Base-by-base conservation (phyloP, 2,797 vertebrate species). In the Falco berigora region DNA sequence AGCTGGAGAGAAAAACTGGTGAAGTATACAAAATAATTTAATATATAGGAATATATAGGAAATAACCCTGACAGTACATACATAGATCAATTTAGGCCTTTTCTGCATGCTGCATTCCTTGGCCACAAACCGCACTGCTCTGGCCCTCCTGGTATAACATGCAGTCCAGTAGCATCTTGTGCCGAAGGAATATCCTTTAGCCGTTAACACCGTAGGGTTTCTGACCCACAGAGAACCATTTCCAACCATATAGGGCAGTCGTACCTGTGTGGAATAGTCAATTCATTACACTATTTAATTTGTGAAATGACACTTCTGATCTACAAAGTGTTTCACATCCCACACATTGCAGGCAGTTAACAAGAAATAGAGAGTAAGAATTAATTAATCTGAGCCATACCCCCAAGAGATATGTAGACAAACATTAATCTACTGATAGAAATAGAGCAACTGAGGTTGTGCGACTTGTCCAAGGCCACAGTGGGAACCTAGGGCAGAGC, bases 341-440 rank as follows among this genome's bases (percentile, higher is more conserved):
- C 58, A 62, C 6, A 9, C 36, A 24, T 10, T 66, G 73, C 55
- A 78, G 84, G 80, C 73, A 76, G 82, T 86, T 88, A 86, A 49
- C 36, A 69, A 86, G 86, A 74, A 68, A 80, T 42, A 59, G 82
- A 86, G 76, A 38, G 58, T 32, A 89, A 64, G 74, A 64, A 95
- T 95, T 87, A 95, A 96, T 95, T 88, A 95, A 95, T 95, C 73
- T 59, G 56, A 82, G 61, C 77, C 32, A 4, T 93, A 40, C 2
- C 44, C 75, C 62, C 73, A 27, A 27, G 96, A 93, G 83, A 76
- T 85, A 90, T 18, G 67, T 83, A 95, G 91, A 36, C 71, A 95
- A 94, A 95, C 66, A 66, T 73, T 73, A 72, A 86, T 69, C 52
- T 73, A 27, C 55, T 0, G 40, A 63, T 2, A 42, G 76, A 79